Base-by-base conservation (phyloP, 2,888 invertebrate species). In the Hesperia comma region DNA sequence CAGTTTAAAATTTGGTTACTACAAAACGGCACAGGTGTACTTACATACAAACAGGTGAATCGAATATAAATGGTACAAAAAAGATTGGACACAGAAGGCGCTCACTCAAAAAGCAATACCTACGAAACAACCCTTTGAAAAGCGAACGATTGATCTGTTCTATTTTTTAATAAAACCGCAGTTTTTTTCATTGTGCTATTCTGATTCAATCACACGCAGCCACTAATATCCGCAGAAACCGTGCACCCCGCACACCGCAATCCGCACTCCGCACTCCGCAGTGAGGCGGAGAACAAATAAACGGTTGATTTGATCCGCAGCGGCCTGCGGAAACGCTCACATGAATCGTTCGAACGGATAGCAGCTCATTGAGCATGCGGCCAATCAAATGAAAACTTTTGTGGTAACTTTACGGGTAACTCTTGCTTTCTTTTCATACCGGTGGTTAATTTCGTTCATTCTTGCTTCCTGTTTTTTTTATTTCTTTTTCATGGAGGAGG, bases 241-340 rank as follows among this genome's bases (percentile, higher is more conserved):
- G 70, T 68, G 72, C 67, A 2, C 10, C 10, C 37, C 37, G 8
- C 37, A 37, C 37, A 10, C 33, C 33, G 33, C 21, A 51, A n/a
- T 43, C 46, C 51, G 51, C 51, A 21, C 15, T 14, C 51, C 32
- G 51, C 51, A 51, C 21, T 19, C 51, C 64, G 64, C 63, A 37
- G 15, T 40, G 40, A 37, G 6, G 26, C 43, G 21, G 21, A 46
- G 80, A 75, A 84, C 87, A 87, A 88, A 88, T 85, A 85, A 82
- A 80, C 83, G 86, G 80, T 77, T 83, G 87, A 86, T 87, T 87
- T 85, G 83, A 85, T 84, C 84, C 60, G 66, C 57, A 63, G 63
- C 49, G 49, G 57, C 64, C 53, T 41, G 53, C 64, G 64, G 64
- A 58, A 64, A 58, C 58, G 58, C 53, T 64, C 58, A 64, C 46